Evolutionary conservation across 2,113 vertebrate species (phyloP).

Genomic region (Pygoscelis antarcticus): DNA sequence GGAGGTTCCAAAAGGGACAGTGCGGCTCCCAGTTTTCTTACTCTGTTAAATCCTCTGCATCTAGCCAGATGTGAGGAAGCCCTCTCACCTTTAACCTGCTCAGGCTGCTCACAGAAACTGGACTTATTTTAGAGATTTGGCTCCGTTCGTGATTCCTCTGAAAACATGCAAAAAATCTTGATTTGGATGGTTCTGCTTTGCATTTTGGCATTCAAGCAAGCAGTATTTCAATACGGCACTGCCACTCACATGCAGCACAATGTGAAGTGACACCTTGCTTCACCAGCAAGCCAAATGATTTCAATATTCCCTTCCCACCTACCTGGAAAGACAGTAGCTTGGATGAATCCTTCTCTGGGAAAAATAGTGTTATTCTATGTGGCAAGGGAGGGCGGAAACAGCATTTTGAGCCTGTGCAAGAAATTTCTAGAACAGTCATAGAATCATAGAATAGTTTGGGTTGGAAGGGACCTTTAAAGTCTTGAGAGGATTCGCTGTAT

Average conservation of each 20-base stretch:
- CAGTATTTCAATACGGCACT: not conserved
- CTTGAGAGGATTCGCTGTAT: accelerated
- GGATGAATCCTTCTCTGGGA: not conserved
- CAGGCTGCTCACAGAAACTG: not conserved
- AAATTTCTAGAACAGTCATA: not conserved
- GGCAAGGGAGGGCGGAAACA: not conserved
- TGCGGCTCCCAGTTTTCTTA: not conserved
- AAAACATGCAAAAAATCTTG: not conserved
- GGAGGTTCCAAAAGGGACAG: not conserved
- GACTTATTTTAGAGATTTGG: not conserved
- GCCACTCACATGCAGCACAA: not conserved
- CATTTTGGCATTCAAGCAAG: not conserved
- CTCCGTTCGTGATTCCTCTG: not conserved
- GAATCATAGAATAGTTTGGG: too few relatives aligned
- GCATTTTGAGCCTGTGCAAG: not conserved
- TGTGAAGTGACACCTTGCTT: not conserved
- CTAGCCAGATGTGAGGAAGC: not conserved
- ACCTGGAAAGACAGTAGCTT: not conserved
- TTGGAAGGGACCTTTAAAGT: too few relatives aligned
- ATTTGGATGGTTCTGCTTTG: not conserved
- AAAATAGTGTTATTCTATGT: not conserved
- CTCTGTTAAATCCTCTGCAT: not conserved
- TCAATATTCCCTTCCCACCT: not conserved
- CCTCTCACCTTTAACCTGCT: not conserved
- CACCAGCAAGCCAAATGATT: not conserved